Conservation (phyloP, 2,888 invertebrate species). For the Meloe dianella region DNA sequence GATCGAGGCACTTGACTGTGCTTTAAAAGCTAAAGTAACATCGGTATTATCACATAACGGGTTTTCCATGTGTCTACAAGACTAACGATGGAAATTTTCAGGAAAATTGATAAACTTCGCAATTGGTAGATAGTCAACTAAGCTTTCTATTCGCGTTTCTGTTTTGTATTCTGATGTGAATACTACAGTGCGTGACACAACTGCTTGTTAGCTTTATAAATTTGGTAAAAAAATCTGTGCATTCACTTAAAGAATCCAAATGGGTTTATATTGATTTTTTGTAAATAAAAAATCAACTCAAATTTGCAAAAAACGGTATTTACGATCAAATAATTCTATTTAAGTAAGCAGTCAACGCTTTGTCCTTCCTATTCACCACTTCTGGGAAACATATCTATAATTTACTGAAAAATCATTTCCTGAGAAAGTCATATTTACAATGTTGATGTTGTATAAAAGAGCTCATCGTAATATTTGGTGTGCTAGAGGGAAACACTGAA, state of each 20-base stretch:
- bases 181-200: slow-evolving; percentile 4
- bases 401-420: slow-evolving; percentile 20
- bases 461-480: slow-evolving; percentile 27
- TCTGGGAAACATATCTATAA: not conserved
- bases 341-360: not conserved
- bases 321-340: not conserved
- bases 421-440: slow-evolving; percentile 25
- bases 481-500: slow-evolving; percentile 18
- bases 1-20: not conserved
- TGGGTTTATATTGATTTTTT: not conserved
- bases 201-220: not conserved
- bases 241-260: not conserved
- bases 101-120: not conserved
- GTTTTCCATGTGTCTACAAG: not conserved
- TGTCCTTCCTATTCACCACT: not conserved
- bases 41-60: not conserved
- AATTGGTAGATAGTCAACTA: not conserved
- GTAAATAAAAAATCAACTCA: not conserved
- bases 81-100: not conserved
- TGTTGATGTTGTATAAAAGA: slow-evolving; percentile 25
- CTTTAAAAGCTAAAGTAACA: not conserved
- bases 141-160: not conserved
- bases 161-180: slow-evolving; percentile 5
- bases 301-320: not conserved
- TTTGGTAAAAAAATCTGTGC: not conserved